Conservation (phyloP, 2,113 vertebrate species). For the Vicugna pacos region DNA sequence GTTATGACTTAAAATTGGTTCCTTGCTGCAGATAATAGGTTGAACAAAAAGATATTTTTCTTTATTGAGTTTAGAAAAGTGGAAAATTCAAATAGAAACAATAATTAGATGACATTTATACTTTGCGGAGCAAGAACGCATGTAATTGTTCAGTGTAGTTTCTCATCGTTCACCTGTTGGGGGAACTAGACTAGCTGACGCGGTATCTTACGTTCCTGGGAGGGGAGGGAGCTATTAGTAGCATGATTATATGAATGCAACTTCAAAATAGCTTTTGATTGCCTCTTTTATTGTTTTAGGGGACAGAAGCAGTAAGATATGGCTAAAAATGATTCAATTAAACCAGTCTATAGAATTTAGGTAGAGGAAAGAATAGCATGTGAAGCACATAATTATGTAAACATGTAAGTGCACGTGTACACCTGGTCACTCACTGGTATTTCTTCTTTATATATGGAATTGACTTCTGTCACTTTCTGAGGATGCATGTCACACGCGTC, state of each 20-base stretch:
- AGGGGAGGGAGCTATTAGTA: background rate
- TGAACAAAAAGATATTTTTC: background rate
- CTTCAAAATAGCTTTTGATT: background rate
- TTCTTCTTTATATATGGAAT: background rate
- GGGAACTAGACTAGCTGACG: background rate
- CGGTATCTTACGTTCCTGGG: background rate
- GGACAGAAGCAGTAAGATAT: background rate
- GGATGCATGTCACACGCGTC: background rate
- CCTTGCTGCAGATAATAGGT: background rate
- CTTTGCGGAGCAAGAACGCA: background rate
- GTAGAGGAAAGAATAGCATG: background rate
- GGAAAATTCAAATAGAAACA: background rate
- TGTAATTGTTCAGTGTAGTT: background rate
- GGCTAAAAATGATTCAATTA: background rate
- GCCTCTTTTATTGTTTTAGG: background rate
- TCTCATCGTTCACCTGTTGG: background rate
- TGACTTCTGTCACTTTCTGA: background rate
- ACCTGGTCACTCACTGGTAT: background rate
- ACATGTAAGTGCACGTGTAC: background rate
- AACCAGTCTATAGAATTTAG: background rate
- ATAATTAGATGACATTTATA: background rate
- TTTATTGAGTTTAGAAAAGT: background rate
- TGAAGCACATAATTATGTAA: background rate
- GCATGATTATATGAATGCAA: background rate
- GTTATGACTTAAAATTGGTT: background rate